These are phyloP conservation scores for Pycnonotus jocosus DNA, from an alignment of 2,113 vertebrate genomes.

Conservation along the genomic window DNA sequence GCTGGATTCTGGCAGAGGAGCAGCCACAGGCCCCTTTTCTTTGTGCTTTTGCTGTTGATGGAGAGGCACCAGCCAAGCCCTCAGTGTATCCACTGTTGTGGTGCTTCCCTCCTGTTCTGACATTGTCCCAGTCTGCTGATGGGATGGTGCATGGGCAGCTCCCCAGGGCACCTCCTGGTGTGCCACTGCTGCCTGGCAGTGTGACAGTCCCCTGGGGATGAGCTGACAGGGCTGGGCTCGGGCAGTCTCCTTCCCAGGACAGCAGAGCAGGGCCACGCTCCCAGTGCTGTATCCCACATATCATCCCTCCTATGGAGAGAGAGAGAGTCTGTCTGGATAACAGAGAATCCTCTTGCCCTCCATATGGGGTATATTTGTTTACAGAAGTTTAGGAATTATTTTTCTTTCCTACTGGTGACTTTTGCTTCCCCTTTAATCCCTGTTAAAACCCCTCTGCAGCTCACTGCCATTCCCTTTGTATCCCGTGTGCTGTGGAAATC, in stretches of 20 bases:
- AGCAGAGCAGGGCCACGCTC: background rate
- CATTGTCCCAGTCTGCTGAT: rapidly evolving
- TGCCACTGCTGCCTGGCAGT: background rate
- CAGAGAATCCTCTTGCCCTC: background rate
- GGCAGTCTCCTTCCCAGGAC: background rate
- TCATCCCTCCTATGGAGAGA: background rate
- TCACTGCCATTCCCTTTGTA: background rate
- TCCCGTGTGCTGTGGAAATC: conserved; percentile 7
- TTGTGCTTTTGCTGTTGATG: background rate
- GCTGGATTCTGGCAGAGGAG: background rate
- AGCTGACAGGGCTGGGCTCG: background rate
- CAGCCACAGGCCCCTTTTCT: background rate
- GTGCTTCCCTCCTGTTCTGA: background rate
- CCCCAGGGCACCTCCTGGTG: background rate
- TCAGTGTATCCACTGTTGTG: rapidly evolving
- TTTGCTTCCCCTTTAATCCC: background rate
- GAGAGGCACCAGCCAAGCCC: background rate
- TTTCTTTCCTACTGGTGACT: background rate
- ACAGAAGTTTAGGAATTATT: background rate
- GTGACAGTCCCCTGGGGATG: background rate
- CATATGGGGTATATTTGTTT: background rate
- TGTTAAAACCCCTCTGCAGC: background rate
- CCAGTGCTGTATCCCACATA: rapidly evolving
- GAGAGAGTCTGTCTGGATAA: background rate
- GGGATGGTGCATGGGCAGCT: background rate